Conservation (phyloP, 2,888 invertebrate genomes). For the Cetonia aurata region DNA sequence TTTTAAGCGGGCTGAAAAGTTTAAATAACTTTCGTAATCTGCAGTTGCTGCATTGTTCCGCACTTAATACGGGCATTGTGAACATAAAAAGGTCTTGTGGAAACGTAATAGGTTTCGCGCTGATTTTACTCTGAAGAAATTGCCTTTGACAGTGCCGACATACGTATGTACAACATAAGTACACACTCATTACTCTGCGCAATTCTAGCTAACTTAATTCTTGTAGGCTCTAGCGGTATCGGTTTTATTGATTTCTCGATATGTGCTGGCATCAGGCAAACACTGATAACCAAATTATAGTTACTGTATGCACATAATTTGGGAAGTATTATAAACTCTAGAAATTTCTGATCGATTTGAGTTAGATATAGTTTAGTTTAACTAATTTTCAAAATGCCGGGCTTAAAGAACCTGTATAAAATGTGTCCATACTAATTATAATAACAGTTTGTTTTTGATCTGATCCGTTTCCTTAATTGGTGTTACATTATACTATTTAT, state of each 20-base stretch:
- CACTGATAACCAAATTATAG: too few species aligned
- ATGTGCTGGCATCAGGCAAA: too few species aligned
- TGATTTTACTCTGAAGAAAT: conserved; percentile 23
- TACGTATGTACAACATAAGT: background rate
- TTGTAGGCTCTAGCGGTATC: background rate
- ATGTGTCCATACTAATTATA: too few species aligned
- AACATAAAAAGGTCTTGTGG: conserved; percentile 37
- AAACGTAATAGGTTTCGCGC: conserved; percentile 39
- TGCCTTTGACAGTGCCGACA: conserved; percentile 28
- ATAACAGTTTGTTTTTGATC: too few species aligned
- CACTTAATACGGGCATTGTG: conserved; percentile 44
- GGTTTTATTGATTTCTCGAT: background rate
- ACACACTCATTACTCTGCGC: conserved; percentile 11
- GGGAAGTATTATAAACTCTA: too few species aligned
- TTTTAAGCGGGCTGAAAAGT: conserved; percentile 50
- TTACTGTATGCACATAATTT: too few species aligned
- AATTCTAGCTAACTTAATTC: conserved; percentile 18
- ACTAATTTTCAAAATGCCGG: too few species aligned
- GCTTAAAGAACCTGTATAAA: too few species aligned
- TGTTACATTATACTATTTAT: too few species aligned
- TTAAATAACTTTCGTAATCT: conserved; percentile 48
- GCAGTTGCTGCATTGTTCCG: conserved; percentile 43
- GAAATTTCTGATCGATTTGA: too few species aligned
- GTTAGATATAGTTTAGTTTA: too few species aligned
- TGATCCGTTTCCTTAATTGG: too few species aligned